Evolutionary conservation across 2,888 invertebrate genomes (phyloP).

Genomic region (Thereva unica): DNA sequence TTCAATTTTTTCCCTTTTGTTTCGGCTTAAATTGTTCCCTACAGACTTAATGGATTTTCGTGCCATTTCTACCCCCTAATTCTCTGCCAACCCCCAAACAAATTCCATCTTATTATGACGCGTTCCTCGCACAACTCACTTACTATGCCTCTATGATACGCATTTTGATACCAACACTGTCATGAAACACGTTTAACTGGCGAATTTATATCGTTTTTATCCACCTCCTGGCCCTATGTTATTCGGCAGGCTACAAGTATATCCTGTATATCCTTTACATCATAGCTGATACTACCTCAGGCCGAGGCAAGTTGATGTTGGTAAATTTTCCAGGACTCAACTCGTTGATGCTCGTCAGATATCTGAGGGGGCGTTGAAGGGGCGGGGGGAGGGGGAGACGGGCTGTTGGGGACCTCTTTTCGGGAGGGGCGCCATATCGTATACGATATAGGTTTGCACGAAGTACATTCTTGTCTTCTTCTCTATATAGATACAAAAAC

Average conservation of each 20-base stretch:
- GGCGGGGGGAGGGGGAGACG: no score
- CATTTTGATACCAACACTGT: constrained; percentile 19
- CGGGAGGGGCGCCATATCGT: no score
- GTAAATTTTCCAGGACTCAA: no score
- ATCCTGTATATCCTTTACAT: not conserved
- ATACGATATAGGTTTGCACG: no score
- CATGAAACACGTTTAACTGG: constrained; percentile 20
- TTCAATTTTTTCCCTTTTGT: not conserved
- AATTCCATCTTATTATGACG: constrained; percentile 21
- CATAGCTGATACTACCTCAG: no score
- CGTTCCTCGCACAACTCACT: constrained; percentile 6
- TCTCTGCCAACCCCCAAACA: not conserved
- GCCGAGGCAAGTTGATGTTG: no score
- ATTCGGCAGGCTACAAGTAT: constrained; percentile 4
- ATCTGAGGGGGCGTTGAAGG: no score
- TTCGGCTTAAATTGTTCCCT: constrained; percentile 28
- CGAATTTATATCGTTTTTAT: constrained; percentile 28
- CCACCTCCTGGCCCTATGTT: not conserved
- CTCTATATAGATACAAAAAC: no score
- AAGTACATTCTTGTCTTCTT: no score
- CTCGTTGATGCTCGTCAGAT: no score
- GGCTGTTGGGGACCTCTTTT: no score
- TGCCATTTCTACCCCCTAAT: constrained; percentile 10
- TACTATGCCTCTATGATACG: constrained; percentile 8
- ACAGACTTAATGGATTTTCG: constrained; percentile 32